A percentile compares a stretch with the other conserved stretches of the same genome.
phyloP scores from a whole-genome alignment of 1,140 invertebrate genomes.

The Orchesella cincta region DNA sequence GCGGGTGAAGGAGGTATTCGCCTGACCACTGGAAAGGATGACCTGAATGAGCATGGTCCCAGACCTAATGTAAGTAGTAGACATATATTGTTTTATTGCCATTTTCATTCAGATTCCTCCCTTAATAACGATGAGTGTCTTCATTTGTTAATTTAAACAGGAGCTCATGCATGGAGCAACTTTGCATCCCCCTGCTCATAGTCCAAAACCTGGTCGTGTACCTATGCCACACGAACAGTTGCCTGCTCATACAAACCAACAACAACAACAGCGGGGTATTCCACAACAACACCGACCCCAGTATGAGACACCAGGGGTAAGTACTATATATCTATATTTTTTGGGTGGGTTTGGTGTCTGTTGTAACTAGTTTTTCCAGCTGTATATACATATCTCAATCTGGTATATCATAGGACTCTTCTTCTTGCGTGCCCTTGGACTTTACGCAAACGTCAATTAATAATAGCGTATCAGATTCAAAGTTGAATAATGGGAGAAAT shows the following conservation, averaged over 20 bases:
- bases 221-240: conserved; percentile 45
- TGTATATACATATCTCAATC: not conserved
- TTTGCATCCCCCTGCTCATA: conserved; percentile 37
- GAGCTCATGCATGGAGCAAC: conserved; percentile 41
- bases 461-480: conserved; percentile 21
- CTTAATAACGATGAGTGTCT: not conserved
- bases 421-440: conserved; percentile 43
- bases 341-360: not conserved
- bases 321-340: not conserved
- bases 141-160: conserved; percentile 26
- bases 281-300: conserved; percentile 39
- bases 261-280: conserved; percentile 39
- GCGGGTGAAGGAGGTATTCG: conserved; percentile 22
- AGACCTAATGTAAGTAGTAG: not conserved
- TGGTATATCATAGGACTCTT: conserved; percentile 26
- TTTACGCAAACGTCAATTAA: conserved; percentile 36
- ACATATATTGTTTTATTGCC: too few species aligned
- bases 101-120: too few species aligned
- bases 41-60: not conserved
- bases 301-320: conserved; percentile 47
- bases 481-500: conserved; percentile 2
- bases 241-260: conserved; percentile 29
- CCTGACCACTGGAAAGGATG: conserved; percentile 28
- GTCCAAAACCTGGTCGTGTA: conserved; percentile 50
- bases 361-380: conserved; percentile 15